A percentile compares a stretch with the other conserved stretches of the same genome.
These are phyloP conservation scores for Margaritifera margaritifera DNA, from an alignment of 2,888 invertebrate species.

Conservation along the genomic window DNA sequence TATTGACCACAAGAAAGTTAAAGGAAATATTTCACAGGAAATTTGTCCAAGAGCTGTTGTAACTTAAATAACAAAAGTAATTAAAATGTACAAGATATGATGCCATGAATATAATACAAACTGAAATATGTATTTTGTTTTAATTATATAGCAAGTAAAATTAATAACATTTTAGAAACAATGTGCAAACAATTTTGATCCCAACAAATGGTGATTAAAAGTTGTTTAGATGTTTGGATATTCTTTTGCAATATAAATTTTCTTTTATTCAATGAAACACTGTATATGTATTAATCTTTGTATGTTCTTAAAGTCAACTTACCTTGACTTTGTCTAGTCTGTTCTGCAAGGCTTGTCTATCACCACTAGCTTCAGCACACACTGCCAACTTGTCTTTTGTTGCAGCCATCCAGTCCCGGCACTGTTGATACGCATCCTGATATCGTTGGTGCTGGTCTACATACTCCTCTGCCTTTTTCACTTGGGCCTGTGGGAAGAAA, in stretches of 20 bases:
- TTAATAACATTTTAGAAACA: no score
- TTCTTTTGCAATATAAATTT: no score
- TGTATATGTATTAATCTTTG: background rate
- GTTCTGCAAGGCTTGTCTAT: conserved; percentile 82
- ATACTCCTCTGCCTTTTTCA: conserved; percentile 57
- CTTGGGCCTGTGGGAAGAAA: conserved; percentile 46
- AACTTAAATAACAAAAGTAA: background rate
- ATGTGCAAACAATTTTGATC: no score
- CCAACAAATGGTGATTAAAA: no score
- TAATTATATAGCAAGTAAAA: background rate
- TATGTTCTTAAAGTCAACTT: conserved; percentile 3
- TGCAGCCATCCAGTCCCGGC: conserved; percentile 87
- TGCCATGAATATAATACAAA: background rate
- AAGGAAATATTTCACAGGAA: background rate
- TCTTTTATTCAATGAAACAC: no score
- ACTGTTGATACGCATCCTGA: conserved; percentile 78
- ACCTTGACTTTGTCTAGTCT: conserved; percentile 66
- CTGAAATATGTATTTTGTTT: background rate
- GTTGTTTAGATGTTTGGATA: no score
- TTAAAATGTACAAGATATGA: background rate
- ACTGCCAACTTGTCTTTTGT: conserved; percentile 87
- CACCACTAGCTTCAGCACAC: conserved; percentile 89
- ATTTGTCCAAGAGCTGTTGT: background rate
- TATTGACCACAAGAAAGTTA: no score
- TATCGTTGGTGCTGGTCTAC: conserved; percentile 67